These are phyloP conservation scores for Plotosus lineatus DNA, from an alignment of 2,113 vertebrate genomes.

Conservation along the genomic window DNA sequence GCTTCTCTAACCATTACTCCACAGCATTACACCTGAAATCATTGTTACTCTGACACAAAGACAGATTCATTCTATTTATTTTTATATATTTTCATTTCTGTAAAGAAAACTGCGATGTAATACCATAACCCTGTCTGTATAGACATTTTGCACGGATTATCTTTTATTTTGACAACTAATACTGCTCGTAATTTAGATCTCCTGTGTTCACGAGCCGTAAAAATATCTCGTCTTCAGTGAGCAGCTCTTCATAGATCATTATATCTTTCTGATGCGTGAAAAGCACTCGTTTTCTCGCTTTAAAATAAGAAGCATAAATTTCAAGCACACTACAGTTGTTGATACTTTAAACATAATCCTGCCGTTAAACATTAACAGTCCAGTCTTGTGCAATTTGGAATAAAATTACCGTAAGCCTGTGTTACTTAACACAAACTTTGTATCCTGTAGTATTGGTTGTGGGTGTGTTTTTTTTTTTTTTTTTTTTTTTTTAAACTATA, in stretches of 20 bases:
- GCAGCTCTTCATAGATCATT: background rate
- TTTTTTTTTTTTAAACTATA: no score
- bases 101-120: background rate
- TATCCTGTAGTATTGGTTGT: no score
- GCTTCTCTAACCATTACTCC: no score
- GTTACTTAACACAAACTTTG: no score
- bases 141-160: background rate
- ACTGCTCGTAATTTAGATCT: background rate
- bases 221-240: background rate
- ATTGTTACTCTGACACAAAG: background rate
- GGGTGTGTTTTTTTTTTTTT: no score
- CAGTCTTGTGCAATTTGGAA: background rate
- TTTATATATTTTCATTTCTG: background rate
- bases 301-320: background rate
- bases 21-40: background rate
- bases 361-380: background rate
- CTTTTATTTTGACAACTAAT: no score
- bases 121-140: background rate
- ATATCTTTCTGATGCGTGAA: background rate
- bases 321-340: background rate
- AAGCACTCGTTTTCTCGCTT: background rate
- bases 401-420: no score
- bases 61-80: background rate
- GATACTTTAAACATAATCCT: background rate
- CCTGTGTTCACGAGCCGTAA: background rate